phyloP scores from a whole-genome alignment of 2,888 invertebrate genomes.

The Caenorhabditis angaria region DNA sequence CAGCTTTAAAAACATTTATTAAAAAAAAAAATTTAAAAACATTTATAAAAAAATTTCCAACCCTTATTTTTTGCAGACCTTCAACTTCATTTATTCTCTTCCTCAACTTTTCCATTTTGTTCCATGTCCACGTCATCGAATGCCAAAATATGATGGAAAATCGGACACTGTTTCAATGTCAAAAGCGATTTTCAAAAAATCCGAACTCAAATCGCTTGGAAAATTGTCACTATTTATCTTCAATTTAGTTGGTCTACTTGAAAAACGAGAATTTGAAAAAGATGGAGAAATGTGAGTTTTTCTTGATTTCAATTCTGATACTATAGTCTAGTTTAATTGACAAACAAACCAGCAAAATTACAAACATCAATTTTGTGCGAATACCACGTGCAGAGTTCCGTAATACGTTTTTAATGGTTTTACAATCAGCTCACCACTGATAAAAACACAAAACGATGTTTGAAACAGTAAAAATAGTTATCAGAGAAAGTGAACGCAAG shows the following conservation, averaged over 20 bases:
- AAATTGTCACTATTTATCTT: conserved; percentile 77
- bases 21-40: no score
- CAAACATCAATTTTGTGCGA: background rate
- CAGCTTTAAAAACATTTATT: no score
- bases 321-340: no score
- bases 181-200: conserved; percentile 80
- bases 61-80: conserved; percentile 75
- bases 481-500: background rate
- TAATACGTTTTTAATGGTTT: background rate
- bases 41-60: background rate
- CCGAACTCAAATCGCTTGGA: conserved; percentile 79
- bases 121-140: conserved; percentile 93
- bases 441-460: background rate
- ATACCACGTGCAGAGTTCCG: conserved; percentile 2
- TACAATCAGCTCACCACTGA: background rate
- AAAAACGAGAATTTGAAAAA: conserved; percentile 57
- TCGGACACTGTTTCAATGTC: conserved; percentile 76
- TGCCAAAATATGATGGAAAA: conserved; percentile 81
- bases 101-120: conserved; percentile 95
- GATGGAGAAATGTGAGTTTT: conserved; percentile 61
- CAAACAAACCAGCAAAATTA: no score
- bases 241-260: conserved; percentile 75
- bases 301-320: no score
- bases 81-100: conserved; percentile 87
- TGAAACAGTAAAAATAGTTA: background rate